Evolutionary conservation across 1,140 invertebrate species (phyloP).

Genomic region (Drosophila asahinai): DNA sequence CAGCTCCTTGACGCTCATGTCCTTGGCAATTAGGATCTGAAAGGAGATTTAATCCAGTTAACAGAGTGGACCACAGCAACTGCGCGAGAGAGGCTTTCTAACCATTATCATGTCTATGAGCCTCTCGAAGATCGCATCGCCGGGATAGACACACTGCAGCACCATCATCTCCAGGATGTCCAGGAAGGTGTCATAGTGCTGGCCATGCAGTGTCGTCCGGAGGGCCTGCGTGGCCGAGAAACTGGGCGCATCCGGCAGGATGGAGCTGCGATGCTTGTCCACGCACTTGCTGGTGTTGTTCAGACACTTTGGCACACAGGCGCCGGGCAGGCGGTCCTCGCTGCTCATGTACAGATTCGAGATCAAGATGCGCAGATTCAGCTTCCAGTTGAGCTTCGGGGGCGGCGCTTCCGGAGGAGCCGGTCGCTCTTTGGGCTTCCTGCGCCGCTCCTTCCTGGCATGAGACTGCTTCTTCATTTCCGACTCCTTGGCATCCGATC

Average conservation of each 20-base stretch:
- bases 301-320: conserved; percentile 59
- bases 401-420: neutral
- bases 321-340: conserved; percentile 51
- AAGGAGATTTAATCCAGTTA: neutral
- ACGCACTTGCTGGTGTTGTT: conserved; percentile 56
- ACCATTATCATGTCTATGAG: conserved; percentile 68
- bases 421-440: conserved; percentile 7
- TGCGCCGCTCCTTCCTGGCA: neutral
- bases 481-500: neutral
- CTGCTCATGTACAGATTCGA: conserved; percentile 67
- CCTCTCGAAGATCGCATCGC: conserved; percentile 51
- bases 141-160: conserved; percentile 61
- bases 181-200: conserved; percentile 66
- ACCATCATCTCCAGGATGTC: conserved; percentile 60
- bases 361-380: conserved; percentile 59
- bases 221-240: conserved; percentile 45
- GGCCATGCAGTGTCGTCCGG: conserved; percentile 46
- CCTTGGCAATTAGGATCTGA: conserved; percentile 58
- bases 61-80: no score
- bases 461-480: neutral
- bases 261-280: conserved; percentile 51
- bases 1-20: conserved; percentile 38
- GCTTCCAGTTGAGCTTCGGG: conserved; percentile 34
- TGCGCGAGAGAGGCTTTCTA: neutral
- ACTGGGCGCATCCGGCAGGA: conserved; percentile 60